Percentiles rank a stretch among this genome's conserved stretches.
These are phyloP conservation scores for Campylomormyrus tamandua DNA, from an alignment of 2,113 vertebrate species.

Conservation along the genomic window DNA sequence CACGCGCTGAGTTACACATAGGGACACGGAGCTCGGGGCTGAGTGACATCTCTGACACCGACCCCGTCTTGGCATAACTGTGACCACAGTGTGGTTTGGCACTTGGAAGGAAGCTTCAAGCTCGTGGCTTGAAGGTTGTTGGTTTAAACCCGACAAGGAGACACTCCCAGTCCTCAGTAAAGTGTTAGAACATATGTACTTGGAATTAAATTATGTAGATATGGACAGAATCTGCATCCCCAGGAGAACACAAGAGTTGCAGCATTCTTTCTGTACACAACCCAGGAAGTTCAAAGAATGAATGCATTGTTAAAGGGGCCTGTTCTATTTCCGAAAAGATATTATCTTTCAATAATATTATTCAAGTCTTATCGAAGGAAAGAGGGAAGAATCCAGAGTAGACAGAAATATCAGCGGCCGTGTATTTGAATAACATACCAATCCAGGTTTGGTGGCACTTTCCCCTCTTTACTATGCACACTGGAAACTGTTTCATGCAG, in stretches of 20 bases:
- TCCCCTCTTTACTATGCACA: conserved; percentile 33
- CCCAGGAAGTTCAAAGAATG: background rate
- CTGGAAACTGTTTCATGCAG: conserved; percentile 41
- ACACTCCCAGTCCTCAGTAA: background rate
- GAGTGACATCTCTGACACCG: background rate
- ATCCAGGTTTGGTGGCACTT: conserved; percentile 18
- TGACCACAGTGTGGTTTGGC: background rate
- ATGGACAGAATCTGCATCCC: background rate
- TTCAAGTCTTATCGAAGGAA: conserved; percentile 33
- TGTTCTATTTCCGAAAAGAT: conserved; percentile 30
- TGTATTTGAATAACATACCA: background rate
- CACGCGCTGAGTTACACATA: background rate
- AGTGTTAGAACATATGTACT: background rate
- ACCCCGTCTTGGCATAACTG: background rate
- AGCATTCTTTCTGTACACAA: background rate
- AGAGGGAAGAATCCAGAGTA: conserved; percentile 27
- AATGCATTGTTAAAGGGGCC: background rate
- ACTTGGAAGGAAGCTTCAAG: background rate
- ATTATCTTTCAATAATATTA: conserved; percentile 40
- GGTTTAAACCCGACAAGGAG: background rate
- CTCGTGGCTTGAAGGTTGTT: background rate
- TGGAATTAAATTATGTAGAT: background rate
- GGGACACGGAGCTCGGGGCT: background rate
- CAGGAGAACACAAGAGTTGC: background rate
- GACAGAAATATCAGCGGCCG: background rate